Percentiles rank a stretch among this genome's conserved stretches.
These are phyloP conservation scores for Cyprichromis sp. DNA, from an alignment of 2,113 vertebrate species.

Conservation along the genomic window DNA sequence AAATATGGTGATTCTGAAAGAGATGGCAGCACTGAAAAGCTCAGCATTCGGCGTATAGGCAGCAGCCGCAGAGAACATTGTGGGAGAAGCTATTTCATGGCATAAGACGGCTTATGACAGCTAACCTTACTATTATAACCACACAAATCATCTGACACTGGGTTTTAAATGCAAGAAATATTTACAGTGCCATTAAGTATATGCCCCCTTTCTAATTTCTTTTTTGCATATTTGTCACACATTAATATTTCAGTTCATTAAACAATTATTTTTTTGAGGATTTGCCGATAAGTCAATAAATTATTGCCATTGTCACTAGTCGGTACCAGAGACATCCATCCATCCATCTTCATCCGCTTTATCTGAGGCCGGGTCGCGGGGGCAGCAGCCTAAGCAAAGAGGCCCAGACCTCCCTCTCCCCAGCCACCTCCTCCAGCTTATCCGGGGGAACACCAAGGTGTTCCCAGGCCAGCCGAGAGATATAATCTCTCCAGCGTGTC, in stretches of 20 bases:
- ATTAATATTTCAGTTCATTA: neutral
- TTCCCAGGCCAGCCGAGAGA: too few relatives aligned
- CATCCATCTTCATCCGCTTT: too few relatives aligned
- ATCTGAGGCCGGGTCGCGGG: too few relatives aligned
- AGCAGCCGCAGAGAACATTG: slow-evolving; percentile 12
- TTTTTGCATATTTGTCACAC: neutral
- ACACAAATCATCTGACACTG: slow-evolving; percentile 15
- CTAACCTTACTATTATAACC: slow-evolving; percentile 27
- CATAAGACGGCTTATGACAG: slow-evolving; percentile 58
- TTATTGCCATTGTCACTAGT: neutral
- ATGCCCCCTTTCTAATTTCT: neutral
- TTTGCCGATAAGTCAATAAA: neutral
- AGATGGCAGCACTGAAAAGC: slow-evolving; percentile 9
- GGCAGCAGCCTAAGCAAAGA: too few relatives aligned
- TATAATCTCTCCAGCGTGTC: too few relatives aligned
- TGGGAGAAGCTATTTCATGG: slow-evolving; percentile 49
- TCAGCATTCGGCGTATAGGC: neutral
- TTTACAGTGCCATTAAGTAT: neutral
- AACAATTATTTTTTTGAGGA: neutral
- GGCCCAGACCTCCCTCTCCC: too few relatives aligned
- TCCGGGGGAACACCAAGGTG: too few relatives aligned
- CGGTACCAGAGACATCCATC: neutral
- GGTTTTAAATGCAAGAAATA: slow-evolving; percentile 1
- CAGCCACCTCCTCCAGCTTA: too few relatives aligned
- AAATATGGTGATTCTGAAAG: slow-evolving; percentile 14